Evolutionary conservation across 2,113 vertebrate genomes (phyloP).

Genomic region (Scomber scombrus): DNA sequence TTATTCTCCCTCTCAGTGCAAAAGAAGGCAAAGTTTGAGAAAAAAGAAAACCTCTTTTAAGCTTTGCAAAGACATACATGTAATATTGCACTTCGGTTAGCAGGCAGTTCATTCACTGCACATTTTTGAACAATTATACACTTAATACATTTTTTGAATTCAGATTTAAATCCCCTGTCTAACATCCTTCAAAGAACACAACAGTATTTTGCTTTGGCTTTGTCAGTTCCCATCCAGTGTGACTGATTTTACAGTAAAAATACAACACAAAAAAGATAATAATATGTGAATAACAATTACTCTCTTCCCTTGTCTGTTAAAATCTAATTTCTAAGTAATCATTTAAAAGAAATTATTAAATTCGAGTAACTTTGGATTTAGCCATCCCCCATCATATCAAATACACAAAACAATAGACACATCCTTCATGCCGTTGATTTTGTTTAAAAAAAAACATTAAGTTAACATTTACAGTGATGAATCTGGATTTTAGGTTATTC

Average conservation of each 20-base stretch:
- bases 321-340: constrained; percentile 40
- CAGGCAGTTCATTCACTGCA: constrained; percentile 70
- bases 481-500: constrained; percentile 23
- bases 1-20: constrained; percentile 67
- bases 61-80: constrained; percentile 54
- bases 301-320: constrained; percentile 52
- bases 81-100: constrained; percentile 84
- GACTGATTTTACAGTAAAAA: constrained; percentile 79
- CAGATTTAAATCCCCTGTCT: constrained; percentile 48
- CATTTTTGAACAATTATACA: constrained; percentile 52
- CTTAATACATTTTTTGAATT: constrained; percentile 34
- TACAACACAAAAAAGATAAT: constrained; percentile 24
- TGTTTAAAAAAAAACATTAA: constrained; percentile 14
- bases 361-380: constrained; percentile 33
- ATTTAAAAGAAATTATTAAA: constrained; percentile 29
- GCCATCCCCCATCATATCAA: constrained; percentile 25
- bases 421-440: constrained; percentile 44
- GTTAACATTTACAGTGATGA: constrained; percentile 60
- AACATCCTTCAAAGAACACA: constrained; percentile 58
- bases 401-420: constrained; percentile 21
- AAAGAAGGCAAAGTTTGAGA: constrained; percentile 62
- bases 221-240: constrained; percentile 81
- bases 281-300: background rate
- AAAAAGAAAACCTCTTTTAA: constrained; percentile 60
- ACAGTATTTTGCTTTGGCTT: constrained; percentile 78